Percentiles rank a stretch among this genome's conserved stretches.
Evolutionary conservation across 37 sponge, comb jelly and placozoan species (phyloP).

Genomic region (Eunapius fragilis): DNA sequence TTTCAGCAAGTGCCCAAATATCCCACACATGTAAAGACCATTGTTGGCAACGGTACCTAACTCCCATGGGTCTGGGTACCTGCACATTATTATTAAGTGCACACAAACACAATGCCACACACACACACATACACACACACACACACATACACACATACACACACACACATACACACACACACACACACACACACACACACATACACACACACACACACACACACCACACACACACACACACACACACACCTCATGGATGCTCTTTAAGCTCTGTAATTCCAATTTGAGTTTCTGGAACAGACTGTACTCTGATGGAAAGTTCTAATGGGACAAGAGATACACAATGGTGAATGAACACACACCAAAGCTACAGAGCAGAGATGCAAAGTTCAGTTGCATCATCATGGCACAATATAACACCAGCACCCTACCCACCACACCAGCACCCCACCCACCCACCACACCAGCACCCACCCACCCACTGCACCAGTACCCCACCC

Average conservation of each 20-base stretch:
- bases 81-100: no score
- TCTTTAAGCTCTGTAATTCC: constrained; percentile 53
- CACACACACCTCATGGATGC: constrained; percentile 62
- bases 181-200: constrained; percentile 22
- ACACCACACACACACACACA: constrained; percentile 36
- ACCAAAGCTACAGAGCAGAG: not conserved
- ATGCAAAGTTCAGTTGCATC: not conserved
- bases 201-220: constrained; percentile 22
- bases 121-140: constrained; percentile 11
- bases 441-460: not conserved
- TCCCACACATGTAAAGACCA: not conserved
- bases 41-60: not conserved
- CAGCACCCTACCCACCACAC: not conserved
- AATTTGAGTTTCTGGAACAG: constrained; percentile 32
- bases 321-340: constrained; percentile 8
- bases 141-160: constrained; percentile 16
- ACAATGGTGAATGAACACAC: not conserved
- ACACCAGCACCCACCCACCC: not conserved
- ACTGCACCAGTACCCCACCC: not conserved
- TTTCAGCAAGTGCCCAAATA: not conserved
- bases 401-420: not conserved
- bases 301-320: constrained; percentile 25
- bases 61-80: not conserved
- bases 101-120: no score
- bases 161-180: constrained; percentile 4